phyloP scores from a whole-genome alignment of 2,113 vertebrate genomes.

The Opisthocomus hoazin region DNA sequence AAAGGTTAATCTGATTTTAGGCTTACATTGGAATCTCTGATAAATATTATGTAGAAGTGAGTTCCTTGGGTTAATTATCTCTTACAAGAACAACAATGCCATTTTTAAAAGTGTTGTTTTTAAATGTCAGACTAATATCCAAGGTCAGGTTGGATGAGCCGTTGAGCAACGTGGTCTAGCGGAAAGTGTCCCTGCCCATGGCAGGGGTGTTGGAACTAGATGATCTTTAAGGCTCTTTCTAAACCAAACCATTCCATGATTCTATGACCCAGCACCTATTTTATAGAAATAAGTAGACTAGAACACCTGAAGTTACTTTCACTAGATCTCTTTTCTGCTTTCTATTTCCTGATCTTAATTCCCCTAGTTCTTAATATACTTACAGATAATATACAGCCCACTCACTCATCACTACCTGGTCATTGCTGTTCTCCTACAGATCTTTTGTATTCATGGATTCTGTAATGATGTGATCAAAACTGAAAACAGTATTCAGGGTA shows the following conservation, averaged over 20 bases:
- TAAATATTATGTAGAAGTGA: neutral
- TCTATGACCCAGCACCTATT: neutral
- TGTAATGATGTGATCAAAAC: neutral
- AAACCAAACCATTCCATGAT: no score
- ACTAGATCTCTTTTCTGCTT: rapidly evolving
- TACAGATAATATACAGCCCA: neutral
- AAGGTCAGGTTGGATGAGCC: no score
- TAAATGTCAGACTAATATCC: neutral
- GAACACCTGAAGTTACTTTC: neutral
- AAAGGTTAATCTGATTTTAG: neutral
- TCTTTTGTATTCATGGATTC: neutral
- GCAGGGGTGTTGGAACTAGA: no score
- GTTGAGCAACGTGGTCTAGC: no score
- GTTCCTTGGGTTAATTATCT: neutral
- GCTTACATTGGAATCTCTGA: neutral
- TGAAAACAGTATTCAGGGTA: neutral
- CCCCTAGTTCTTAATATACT: neutral
- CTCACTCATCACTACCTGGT: neutral
- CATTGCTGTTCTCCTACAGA: neutral
- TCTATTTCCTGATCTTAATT: neutral
- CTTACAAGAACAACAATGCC: neutral
- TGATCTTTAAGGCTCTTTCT: no score
- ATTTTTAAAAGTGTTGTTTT: neutral
- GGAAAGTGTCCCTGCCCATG: no score
- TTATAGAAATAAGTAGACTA: neutral